Base-by-base conservation (phyloP, 2,797 vertebrate genomes). In the Gallinago solitaria region DNA sequence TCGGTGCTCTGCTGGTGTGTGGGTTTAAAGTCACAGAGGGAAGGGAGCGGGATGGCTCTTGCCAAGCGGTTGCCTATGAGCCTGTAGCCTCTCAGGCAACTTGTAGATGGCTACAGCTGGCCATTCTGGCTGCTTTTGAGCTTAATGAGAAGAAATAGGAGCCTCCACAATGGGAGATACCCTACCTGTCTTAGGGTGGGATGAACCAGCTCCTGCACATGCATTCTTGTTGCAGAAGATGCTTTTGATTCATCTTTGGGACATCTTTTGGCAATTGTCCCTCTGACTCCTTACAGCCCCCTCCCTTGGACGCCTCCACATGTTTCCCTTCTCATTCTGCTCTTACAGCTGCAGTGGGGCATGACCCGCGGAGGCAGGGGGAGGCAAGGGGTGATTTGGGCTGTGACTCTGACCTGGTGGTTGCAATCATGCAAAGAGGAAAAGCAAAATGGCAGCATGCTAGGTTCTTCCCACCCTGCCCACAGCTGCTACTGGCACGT, bases 381-480 rank as follows among this genome's bases (percentile, higher is more conserved):
- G 32, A 83, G 47, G 7, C 0, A 0, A 61, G 16, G 13, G 19
- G 15, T 56, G 41, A 32, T 85, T 35, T 51, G 48, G 19, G 6
- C 23, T 70, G 16, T 75, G 37, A 5, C 54, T 67, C 16, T 35
- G 57, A 48, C 20, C 45, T 1, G 0, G 9, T 28, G 23, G 3
- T 53, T 87, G 45, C 48, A 60, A 16, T 79, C 7, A 0, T 33
- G 35, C 45, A 61, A 61, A 71, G 71, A 83, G 23, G 35, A 87
- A 60, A 75, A 70, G 27, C 35, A 54, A 80, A 89, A 68, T 7
- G 20, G 25, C 6, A 65, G n/a, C 12, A 2, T 6, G 32, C 16
- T 47, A 54, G 8, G 16, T 74, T 75, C 50, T 51, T 60, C 45
- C 45, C 64, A 30, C 9, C 11, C 14, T 77, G 35, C 41, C 23